phyloP scores from a whole-genome alignment of 2,888 invertebrate species.

The Blastobasis adustella region DNA sequence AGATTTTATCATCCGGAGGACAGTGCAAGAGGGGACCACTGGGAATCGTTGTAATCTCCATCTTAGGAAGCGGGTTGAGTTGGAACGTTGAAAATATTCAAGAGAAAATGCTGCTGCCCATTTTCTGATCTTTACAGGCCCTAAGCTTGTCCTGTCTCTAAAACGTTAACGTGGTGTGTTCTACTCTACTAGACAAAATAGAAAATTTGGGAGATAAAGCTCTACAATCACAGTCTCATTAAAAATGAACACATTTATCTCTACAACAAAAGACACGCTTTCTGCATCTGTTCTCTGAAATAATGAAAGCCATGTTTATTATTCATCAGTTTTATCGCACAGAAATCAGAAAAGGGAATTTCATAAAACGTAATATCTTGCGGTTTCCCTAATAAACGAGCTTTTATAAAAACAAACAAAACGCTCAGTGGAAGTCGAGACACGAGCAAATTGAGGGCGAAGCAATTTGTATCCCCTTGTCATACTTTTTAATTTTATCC shows the following conservation, averaged over 20 bases:
- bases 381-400: constrained; percentile 55
- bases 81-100: no score
- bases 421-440: constrained; percentile 37
- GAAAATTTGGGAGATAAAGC: no score
- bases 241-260: constrained; percentile 1
- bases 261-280: constrained; percentile 1
- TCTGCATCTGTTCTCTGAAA: constrained; percentile 13
- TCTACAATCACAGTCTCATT: no score
- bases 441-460: constrained; percentile 54
- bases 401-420: constrained; percentile 59
- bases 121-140: no score
- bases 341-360: constrained; percentile 30
- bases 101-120: no score
- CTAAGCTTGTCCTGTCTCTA: no score
- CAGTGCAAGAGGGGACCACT: no score
- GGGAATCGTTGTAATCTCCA: no score
- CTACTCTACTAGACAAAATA: no score
- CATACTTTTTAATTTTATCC: constrained; percentile 66
- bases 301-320: constrained; percentile 23
- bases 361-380: constrained; percentile 41
- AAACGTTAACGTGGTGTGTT: no score
- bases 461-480: constrained; percentile 64
- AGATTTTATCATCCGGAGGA: no score
- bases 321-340: constrained; percentile 28
- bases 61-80: no score